phyloP scores from a whole-genome alignment of 2,888 invertebrate species.

The Spicauda simplicius region DNA sequence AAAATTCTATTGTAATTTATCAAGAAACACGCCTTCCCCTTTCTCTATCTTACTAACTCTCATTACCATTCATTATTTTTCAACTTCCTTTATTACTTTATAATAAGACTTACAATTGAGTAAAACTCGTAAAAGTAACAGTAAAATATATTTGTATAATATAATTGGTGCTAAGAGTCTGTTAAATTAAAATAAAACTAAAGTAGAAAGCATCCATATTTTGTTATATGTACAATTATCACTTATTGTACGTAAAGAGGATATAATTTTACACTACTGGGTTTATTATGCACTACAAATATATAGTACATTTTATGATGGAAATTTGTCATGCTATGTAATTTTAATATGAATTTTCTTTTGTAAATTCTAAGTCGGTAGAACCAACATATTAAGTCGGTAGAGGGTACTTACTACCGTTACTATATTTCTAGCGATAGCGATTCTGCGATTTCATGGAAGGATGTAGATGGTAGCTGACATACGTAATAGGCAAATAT shows the following conservation, averaged over 20 bases:
- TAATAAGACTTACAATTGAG: constrained; percentile 46
- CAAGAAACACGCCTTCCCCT: constrained; percentile 68
- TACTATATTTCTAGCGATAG: no score
- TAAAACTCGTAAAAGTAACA: neutral
- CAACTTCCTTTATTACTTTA: constrained; percentile 38
- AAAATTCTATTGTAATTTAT: constrained; percentile 78
- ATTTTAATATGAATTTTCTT: no score
- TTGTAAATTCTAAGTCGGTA: no score
- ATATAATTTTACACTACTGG: constrained; percentile 61
- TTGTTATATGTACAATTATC: constrained; percentile 71
- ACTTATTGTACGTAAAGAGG: constrained; percentile 61
- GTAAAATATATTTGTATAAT: constrained; percentile 48
- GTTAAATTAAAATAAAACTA: constrained; percentile 69
- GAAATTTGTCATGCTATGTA: constrained; percentile 37
- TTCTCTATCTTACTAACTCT: constrained; percentile 53
- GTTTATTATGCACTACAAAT: constrained; percentile 50
- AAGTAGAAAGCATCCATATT: constrained; percentile 67
- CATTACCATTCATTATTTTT: constrained; percentile 35
- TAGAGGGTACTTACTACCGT: no score
- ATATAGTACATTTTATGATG: constrained; percentile 66
- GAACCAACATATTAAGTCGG: no score
- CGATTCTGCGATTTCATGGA: no score
- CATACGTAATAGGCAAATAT: no score
- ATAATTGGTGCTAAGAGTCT: constrained; percentile 74
- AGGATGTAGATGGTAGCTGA: no score